Evolutionary conservation across 2,888 invertebrate genomes (phyloP), one percentile per base, ranked within the genome.

Genomic region (Pristionchus arcanus): DNA sequence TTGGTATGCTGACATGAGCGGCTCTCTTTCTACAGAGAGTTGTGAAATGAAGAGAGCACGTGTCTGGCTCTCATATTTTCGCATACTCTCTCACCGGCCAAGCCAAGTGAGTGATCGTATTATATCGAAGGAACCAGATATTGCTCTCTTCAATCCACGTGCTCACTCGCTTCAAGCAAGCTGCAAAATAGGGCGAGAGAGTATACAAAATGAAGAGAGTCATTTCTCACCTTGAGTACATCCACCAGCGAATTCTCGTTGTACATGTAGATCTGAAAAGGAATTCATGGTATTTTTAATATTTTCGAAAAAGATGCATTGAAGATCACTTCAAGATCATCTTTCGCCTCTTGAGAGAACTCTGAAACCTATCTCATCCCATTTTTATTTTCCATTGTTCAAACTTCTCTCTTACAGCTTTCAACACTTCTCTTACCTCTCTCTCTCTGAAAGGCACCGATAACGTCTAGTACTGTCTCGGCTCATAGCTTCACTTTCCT

Each of bases 211-310:
- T 25, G 4, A 25, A 63, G 74, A 74, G 21, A 63, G 5, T 9
- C 1, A 15, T 25, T n/a, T n/a, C 53, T 49, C 4, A 87, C 34
- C 31, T 74, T 71, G 53, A 87, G 55, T 5, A 34, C 55, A 16
- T 88, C 74, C 4, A 88, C 55, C 0, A 88, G 71, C n/a, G 68
- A 25, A n/a, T 74, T 74, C 74, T 88, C 74, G 34, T 28, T 74
- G 74, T 88, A 88, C 74, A 88, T 87, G 19, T 15, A 42, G 87
- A 87, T 87, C 87, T 87, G 37, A 74, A 74, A 5, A 9, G 31
- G 2, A 31, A 11, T 68, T 31, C 31, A 68, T 31, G 59, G 19
- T 63, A 25, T 63, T 63, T 25, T 11, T 63, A n/a, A n/a, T 25
- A 21, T 63, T 63, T 25, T 16, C 19, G 59, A 63, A 25, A 25